Evolutionary conservation across 2,797 vertebrate species (phyloP).

Genomic region (Hyperoplus lanceolatus): DNA sequence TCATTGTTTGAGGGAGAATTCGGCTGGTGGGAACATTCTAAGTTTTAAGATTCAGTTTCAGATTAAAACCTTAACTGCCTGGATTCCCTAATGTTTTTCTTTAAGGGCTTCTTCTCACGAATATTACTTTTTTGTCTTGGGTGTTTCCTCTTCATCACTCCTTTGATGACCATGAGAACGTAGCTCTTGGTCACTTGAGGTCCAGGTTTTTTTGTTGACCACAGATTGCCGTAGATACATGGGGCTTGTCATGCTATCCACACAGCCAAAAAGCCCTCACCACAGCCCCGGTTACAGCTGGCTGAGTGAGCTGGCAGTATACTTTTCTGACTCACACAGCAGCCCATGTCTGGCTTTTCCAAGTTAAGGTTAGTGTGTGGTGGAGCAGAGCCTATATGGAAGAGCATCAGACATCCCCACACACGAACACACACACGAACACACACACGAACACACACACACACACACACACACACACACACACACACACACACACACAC

Average conservation of each 20-base stretch:
- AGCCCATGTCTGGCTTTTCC: constrained; percentile 51
- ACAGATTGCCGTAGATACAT: constrained; percentile 49
- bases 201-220: constrained; percentile 37
- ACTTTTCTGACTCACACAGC: constrained; percentile 69
- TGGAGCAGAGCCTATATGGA: constrained; percentile 35
- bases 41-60: constrained; percentile 12
- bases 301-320: constrained; percentile 28
- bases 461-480: constrained; percentile 55
- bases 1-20: constrained; percentile 37
- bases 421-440: constrained; percentile 66
- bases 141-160: constrained; percentile 46
- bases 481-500: constrained; percentile 58
- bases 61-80: background rate
- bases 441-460: constrained; percentile 76
- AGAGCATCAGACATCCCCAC: constrained; percentile 60
- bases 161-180: constrained; percentile 33
- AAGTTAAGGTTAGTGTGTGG: constrained; percentile 59
- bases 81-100: constrained; percentile 7
- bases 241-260: constrained; percentile 26
- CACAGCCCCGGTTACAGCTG: constrained; percentile 30
- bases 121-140: constrained; percentile 51
- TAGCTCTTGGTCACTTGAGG: constrained; percentile 44
- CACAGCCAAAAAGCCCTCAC: constrained; percentile 33
- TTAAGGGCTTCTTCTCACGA: constrained; percentile 22
- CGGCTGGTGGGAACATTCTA: constrained; percentile 44